phyloP scores from a whole-genome alignment of 2,888 invertebrate species.

The Steinernema scapterisci region DNA sequence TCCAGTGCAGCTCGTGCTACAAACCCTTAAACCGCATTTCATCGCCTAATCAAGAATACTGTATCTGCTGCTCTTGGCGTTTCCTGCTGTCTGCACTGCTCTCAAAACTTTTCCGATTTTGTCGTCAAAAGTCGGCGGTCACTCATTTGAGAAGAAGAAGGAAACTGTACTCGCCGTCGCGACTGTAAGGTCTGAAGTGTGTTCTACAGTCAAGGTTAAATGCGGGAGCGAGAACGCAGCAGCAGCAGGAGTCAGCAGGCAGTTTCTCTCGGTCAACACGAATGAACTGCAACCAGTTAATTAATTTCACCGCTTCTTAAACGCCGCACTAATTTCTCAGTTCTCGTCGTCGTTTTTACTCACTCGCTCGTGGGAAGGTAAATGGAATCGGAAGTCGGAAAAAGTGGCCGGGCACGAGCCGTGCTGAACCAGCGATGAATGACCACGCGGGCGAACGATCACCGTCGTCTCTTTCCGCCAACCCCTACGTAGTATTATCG shows the following conservation, averaged over 20 bases:
- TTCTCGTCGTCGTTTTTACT: neutral
- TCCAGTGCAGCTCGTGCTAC: neutral
- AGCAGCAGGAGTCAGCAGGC: neutral
- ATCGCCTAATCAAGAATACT: neutral
- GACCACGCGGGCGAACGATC: neutral
- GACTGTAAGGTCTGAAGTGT: neutral
- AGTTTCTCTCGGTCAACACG: slow-evolving; percentile 3
- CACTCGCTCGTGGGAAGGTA: neutral
- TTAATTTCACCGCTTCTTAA: slow-evolving; percentile 21
- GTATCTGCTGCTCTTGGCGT: neutral
- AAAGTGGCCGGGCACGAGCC: neutral
- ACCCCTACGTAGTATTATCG: slow-evolving; percentile 11
- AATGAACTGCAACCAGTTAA: slow-evolving; percentile 16
- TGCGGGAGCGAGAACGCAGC: neutral
- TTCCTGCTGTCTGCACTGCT: neutral
- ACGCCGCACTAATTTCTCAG: slow-evolving; percentile 12
- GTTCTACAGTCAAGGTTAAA: slow-evolving; percentile 5
- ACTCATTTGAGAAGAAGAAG: neutral
- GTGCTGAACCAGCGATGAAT: neutral
- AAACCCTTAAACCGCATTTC: neutral
- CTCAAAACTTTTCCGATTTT: neutral
- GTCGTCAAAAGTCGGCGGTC: neutral
- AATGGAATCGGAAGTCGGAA: slow-evolving; percentile 24
- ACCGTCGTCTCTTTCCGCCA: neutral
- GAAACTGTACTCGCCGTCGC: neutral